Base-by-base conservation (phyloP, 2,797 vertebrate species). In the Sylvilagus floridanus region DNA sequence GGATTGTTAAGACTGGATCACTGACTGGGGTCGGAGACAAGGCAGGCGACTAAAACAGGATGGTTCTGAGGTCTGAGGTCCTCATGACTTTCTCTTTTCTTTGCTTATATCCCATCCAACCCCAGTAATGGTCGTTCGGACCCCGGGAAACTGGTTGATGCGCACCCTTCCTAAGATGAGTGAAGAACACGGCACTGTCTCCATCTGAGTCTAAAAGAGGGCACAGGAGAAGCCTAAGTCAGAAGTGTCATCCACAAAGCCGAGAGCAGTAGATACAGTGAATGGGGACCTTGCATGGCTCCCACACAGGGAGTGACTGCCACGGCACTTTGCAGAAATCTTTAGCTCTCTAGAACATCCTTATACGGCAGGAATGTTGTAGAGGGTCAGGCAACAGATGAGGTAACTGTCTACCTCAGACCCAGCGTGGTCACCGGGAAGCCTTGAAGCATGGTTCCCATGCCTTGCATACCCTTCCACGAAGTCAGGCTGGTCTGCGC, bases 401-500 rank as follows among this genome's bases (percentile, higher is more conserved):
- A 77, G 50, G 65, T 37, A 54, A 77, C 76, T 17, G 57, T 62
- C 30, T 73, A 22, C 17, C 30, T 84, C 11, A 17, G 35, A 62
- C 37, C 92, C n/a, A 52, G 37, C 7, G 24, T 22, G n/a, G 12
- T 93, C 10, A 28, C 32, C 62, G 63, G 28, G 52, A 22, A 83
- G 17, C 14, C 30, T 47, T 62, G 37, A 11, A 47, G 42, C 19
- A 10, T 7, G 22, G 50, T 52, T 85, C 47, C 84, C 69, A 50
- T 57, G n/a, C 63, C 28, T 16, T 9, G 17, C 28, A 22, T 24
- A 35, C 22, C 52, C 76, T 32, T 47, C 0, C 0, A 0, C 5
- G 32, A 28, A 10, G 32, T 8, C 3, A 1, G 52, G 35, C 62
- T 52, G 26, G 13, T n/a, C 21, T 35, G 0, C 0, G 0, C 2